Percentiles rank a stretch among this genome's conserved stretches.
Evolutionary conservation across 2,113 vertebrate species (phyloP).

Genomic region (Columba janthina): DNA sequence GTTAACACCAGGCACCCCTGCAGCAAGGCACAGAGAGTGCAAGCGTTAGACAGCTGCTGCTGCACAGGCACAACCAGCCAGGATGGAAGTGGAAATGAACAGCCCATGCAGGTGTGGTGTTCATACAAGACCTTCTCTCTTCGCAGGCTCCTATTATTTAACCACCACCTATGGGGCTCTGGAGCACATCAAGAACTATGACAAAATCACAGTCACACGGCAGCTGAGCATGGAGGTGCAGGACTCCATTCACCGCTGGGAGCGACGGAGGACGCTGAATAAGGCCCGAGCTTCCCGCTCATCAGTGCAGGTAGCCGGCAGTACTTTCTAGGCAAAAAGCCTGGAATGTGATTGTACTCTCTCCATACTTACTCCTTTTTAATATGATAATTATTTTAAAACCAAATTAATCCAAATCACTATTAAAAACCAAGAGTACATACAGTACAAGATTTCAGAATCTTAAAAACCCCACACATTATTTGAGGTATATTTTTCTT

Average conservation of each 20-base stretch:
- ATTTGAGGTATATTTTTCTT: neutral
- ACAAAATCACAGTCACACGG: constrained; percentile 88
- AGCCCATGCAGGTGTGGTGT: neutral
- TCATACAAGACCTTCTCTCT: neutral
- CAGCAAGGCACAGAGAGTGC: accelerated
- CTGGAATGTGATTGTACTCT: neutral
- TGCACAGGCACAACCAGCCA: neutral
- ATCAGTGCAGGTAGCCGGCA: constrained; percentile 81
- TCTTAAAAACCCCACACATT: neutral
- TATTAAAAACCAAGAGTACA: neutral
- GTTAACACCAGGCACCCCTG: neutral
- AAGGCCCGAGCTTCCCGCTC: constrained; percentile 83
- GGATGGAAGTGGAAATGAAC: neutral
- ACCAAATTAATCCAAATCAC: neutral
- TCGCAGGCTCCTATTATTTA: constrained; percentile 92
- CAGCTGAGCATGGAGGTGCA: constrained; percentile 94
- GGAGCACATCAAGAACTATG: constrained; percentile 94
- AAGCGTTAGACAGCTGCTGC: neutral
- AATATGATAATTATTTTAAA: neutral
- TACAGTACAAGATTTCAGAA: neutral
- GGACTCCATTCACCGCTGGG: constrained; percentile 97
- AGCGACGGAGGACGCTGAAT: constrained; percentile 91
- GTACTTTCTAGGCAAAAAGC: neutral
- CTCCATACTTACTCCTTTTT: neutral
- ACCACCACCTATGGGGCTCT: constrained; percentile 95